phyloP scores from a whole-genome alignment of 2,888 invertebrate genomes.

The Leucophenga maculata region DNA sequence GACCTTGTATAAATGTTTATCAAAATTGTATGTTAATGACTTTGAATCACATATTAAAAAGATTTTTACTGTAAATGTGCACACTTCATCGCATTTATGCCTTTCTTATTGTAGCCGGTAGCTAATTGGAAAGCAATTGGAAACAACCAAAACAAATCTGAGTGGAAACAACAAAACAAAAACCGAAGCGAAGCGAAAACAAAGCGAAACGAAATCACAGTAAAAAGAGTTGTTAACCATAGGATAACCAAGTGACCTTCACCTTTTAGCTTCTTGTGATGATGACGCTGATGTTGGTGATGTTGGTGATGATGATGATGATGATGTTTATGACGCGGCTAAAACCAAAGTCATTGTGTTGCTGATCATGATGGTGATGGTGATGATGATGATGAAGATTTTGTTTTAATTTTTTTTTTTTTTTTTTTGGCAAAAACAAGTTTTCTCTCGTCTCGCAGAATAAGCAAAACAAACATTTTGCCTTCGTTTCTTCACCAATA shows the following conservation, averaged over 20 bases:
- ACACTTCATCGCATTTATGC: no score
- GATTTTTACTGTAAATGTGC: no score
- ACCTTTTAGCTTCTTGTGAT: neutral
- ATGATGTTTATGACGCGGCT: neutral
- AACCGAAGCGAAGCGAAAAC: neutral
- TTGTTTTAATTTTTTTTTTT: neutral
- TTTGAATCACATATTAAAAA: no score
- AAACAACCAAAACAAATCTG: neutral
- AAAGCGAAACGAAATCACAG: no score
- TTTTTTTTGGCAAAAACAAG: neutral
- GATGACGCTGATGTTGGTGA: no score
- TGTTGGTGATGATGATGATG: neutral
- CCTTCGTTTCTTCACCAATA: no score
- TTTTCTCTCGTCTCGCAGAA: neutral
- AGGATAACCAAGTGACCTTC: constrained; percentile 7
- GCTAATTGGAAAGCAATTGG: neutral
- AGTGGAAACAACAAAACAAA: neutral
- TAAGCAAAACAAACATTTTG: no score
- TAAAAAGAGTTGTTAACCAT: neutral
- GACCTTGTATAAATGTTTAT: no score
- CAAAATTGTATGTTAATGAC: no score
- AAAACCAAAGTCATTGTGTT: neutral
- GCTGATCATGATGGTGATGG: neutral
- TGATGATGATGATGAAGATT: neutral
- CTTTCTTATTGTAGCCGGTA: neutral